Evolutionary conservation across 2,888 invertebrate species (phyloP), one percentile per base, ranked within the genome.

Genomic region (Sminthurides aquaticus): DNA sequence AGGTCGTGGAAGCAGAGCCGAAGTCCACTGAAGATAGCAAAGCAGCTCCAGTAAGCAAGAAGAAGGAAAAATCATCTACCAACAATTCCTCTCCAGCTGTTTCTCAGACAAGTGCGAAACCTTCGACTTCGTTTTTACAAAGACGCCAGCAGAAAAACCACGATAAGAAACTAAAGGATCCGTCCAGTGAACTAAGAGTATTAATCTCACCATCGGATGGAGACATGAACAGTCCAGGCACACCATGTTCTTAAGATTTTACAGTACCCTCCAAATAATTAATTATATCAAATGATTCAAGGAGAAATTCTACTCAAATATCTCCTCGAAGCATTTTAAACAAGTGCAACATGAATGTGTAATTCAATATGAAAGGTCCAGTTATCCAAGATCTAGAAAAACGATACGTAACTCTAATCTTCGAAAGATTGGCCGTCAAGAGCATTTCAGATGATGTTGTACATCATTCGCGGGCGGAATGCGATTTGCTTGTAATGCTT

Each of bases 41-140:
- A 56, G 18, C 56, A 5, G 20, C 2, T 8, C 27, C 52, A 25
- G 49, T 52, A 18, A 22, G 11, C 5, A 43, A n/a, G n/a, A 20
- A 49, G 49, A 60, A 52, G 49, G 11, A 20, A 8, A 48, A 49
- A 25, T 25, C 27, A 25, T 34, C 43, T 11, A 11, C 15, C 8
- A 5, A 34, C 5, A 34, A 34, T n/a, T n/a, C 28, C 15, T 54
- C 59, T 3, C n/a, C 64, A 3, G 49, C 57, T 2, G 57, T 43
- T 28, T 52, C 54, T 22, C 48, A 25, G 3, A n/a, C 34, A 18
- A 52, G 54, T 20, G 61, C 64, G 18, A 71, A 71, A 18, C 57
- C 70, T 8, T 69, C 73, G 18, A 66, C 70, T 8, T 74, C 74
- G 5, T 72, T 73, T 64, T 64, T 74, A 2, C 71, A 71, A 49